phyloP scores from a whole-genome alignment of 1,140 invertebrate genomes.

The Lanistes nyassanus region DNA sequence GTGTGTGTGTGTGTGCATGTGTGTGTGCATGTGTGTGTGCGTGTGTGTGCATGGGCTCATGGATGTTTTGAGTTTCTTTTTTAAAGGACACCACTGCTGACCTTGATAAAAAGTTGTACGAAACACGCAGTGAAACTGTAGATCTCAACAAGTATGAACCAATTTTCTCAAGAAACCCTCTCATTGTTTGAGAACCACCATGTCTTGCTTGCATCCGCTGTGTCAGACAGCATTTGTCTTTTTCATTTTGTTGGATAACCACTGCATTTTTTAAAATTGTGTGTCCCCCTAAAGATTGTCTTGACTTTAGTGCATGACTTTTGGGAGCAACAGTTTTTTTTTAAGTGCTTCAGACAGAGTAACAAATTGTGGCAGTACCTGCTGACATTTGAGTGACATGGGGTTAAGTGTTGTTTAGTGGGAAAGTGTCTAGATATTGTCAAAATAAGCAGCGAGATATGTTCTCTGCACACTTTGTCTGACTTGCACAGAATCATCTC shows the following conservation, averaged over 20 bases:
- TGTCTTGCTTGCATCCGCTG: no score
- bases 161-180: no score
- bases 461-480: slow-evolving; percentile 3
- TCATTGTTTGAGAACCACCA: no score
- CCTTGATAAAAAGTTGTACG: slow-evolving; percentile 48
- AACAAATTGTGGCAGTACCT: not conserved
- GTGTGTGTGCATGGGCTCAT: not conserved
- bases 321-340: not conserved
- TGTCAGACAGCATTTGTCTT: not conserved
- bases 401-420: not conserved
- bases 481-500: slow-evolving; percentile 47
- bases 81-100: slow-evolving; percentile 43
- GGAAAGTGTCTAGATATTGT: not conserved
- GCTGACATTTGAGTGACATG: not conserved
- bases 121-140: slow-evolving; percentile 46
- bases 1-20: slow-evolving; percentile 5
- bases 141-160: slow-evolving; percentile 49
- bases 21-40: not conserved
- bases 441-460: not conserved
- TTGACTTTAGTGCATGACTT: not conserved
- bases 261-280: not conserved
- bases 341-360: no score
- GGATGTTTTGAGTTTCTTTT: not conserved
- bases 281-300: no score
- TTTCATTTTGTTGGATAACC: not conserved